These are phyloP conservation scores for Engraulis encrasicolus DNA, from an alignment of 2,113 vertebrate species.

Conservation along the genomic window DNA sequence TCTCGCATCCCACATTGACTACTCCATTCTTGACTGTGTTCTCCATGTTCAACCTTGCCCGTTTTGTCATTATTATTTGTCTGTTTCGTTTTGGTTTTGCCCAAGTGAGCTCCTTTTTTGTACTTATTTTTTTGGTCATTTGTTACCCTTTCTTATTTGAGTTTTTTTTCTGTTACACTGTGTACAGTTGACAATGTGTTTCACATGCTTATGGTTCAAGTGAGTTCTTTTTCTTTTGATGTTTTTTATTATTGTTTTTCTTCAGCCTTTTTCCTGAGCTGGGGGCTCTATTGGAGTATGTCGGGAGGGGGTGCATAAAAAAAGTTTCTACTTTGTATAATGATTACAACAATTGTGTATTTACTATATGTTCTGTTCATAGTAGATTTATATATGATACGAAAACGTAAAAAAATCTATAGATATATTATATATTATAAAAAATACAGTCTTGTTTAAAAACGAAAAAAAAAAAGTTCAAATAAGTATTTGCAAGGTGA, in stretches of 20 bases:
- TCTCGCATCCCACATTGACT: conserved; percentile 62
- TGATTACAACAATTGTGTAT: conserved; percentile 76
- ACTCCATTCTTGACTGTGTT: conserved; percentile 59
- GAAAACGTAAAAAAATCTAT: conserved; percentile 69
- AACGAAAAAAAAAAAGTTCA: conserved; percentile 32
- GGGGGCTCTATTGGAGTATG: conserved; percentile 47
- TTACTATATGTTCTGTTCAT: conserved; percentile 82
- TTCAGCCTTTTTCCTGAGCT: conserved; percentile 51
- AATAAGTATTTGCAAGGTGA: conserved; percentile 67
- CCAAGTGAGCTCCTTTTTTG: conserved; percentile 18
- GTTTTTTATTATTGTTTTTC: conserved; percentile 35
- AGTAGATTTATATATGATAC: conserved; percentile 82
- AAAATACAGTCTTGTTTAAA: conserved; percentile 70
- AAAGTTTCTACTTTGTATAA: conserved; percentile 82
- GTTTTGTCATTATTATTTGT: conserved; percentile 26
- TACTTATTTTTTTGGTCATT: conserved; percentile 36
- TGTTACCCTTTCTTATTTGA: conserved; percentile 15
- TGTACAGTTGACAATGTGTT: conserved; percentile 66
- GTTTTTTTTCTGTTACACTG: conserved; percentile 54
- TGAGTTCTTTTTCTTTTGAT: conserved; percentile 37
- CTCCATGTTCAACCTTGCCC: conserved; percentile 51
- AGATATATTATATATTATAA: conserved; percentile 74
- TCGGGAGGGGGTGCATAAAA: conserved; percentile 60
- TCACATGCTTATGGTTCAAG: conserved; percentile 53
- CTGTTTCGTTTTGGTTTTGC: conserved; percentile 31